Base-by-base conservation (phyloP, 2,797 vertebrate species). In the Oreonectes daqikongensis region DNA sequence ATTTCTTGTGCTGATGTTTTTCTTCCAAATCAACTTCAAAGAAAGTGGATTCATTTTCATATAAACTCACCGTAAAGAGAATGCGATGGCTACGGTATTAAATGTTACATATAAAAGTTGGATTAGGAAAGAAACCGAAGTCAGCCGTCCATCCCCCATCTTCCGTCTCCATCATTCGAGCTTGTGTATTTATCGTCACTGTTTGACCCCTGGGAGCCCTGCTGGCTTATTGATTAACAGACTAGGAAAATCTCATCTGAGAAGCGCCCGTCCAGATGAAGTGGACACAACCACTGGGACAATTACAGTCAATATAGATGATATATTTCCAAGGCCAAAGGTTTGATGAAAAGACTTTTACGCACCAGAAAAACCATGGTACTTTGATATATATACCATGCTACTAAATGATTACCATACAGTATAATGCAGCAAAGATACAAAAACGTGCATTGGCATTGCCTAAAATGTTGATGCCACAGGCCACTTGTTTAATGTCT, bases 201-300 rank as follows among this genome's bases (percentile, higher is more conserved):
- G 14, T 75, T 75, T 74, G 72, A 55, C 61, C 32, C 32, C 22
- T 2, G 61, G 35, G 48, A 75, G 17, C 48, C 48, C 22, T 44
- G 48, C 12, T 30, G 72, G 72, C 12, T 55, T 32, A 59, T 75
- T 75, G 63, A 57, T 67, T 67, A 75, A 75, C 38, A 42, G 61
- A 75, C 73, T n/a, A 11, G 2, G 14, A 59, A 24, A 5, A 67
- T 52, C 40, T 75, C 38, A 67, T 75, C 52, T 35, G 64, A 46
- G n/a, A 20, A 15, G 14, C 32, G 46, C 32, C 17, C 0, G 9
- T 38, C 42, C 44, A 1, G 10, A 20, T 48, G 14, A 72, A 63
- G 28, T 50, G 42, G 57, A 50, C 57, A 50, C 35, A 61, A 75
- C 35, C 24, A 8, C 63, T 75, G 35, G 35, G 60, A 55, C 72